Evolutionary conservation across 2,888 invertebrate genomes (phyloP).

Genomic region (Ornithoptera priamus): DNA sequence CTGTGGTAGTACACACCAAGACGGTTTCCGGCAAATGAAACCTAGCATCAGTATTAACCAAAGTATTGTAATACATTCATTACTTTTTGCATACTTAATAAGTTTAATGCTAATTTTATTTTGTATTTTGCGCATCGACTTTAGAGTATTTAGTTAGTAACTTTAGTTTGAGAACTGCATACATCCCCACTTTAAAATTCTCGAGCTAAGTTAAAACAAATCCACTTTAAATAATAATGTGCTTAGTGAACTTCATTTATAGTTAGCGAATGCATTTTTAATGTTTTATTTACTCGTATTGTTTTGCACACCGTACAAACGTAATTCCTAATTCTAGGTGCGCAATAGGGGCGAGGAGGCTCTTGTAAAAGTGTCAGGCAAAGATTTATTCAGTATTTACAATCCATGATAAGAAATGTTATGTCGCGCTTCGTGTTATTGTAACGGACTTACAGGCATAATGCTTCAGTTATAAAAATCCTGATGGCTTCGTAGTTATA

Average conservation of each 20-base stretch:
- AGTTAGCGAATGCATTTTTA: background rate
- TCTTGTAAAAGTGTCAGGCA: constrained; percentile 72
- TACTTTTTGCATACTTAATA: too few species aligned
- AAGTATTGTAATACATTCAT: too few species aligned
- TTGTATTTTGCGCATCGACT: too few species aligned
- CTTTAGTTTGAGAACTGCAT: too few species aligned
- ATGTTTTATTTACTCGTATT: constrained; percentile 7
- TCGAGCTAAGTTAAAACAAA: background rate
- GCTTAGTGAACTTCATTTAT: background rate
- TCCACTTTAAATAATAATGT: background rate
- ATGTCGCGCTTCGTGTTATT: background rate
- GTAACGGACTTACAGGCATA: background rate
- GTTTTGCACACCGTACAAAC: constrained; percentile 48
- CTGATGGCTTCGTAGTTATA: background rate
- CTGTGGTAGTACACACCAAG: too few species aligned
- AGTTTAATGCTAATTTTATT: too few species aligned
- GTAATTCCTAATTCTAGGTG: constrained; percentile 66
- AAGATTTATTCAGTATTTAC: constrained; percentile 55
- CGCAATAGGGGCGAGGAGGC: constrained; percentile 69
- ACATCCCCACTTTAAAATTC: too few species aligned
- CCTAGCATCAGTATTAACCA: too few species aligned
- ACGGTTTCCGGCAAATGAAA: too few species aligned
- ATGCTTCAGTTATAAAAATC: background rate
- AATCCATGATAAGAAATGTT: background rate
- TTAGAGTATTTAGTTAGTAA: too few species aligned